Evolutionary conservation across 1,140 invertebrate species (phyloP), one percentile per base, ranked within the genome.

Genomic region (Monochamus saltuarius): DNA sequence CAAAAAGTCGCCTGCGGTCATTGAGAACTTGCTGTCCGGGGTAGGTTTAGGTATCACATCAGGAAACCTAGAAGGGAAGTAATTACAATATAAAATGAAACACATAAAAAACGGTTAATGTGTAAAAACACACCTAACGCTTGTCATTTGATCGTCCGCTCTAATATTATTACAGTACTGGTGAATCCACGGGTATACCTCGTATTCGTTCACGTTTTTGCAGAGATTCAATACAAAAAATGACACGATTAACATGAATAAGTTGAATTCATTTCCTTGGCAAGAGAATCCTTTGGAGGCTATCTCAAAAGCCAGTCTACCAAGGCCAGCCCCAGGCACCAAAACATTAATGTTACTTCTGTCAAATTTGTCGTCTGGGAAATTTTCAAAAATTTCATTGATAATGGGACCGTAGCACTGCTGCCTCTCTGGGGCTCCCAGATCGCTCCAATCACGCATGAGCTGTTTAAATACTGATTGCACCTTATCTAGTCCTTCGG

Each of bases 161-260:
- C 83, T 81, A 60, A 92, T 76, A 78, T 95, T 93, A 75, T 98
- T 98, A 61, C 90, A 91, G 75, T 89, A 92, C 62, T 97, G 93
- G 77, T 96, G 92, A 16, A 97, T 85, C 91, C 93, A 98, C 0
- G 97, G 97, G 80, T 95, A 92, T 14, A 96, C 83, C 62, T 84
- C 84, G 75, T 87, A 86, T 13, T 76, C 71, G 56, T 77, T 67
- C 4, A 82, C 80, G 62, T 81, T 78, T 16, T 77, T 75, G 69
- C 80, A 95, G 84, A 89, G 89, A 78, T 98, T 98, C 11, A 98
- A 80, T 46, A 98, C 87, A 79, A 96, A 98, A 78, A 97, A 95
- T 17, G 95, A 97, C 1, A 94, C 91, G 69, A 99, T 92, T 1
- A 99, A 79, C 97, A 99, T 99, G 73, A 96, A 98, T 1, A 98